phyloP scores from a whole-genome alignment of 2,113 vertebrate species.

The Pteronura brasiliensis region DNA sequence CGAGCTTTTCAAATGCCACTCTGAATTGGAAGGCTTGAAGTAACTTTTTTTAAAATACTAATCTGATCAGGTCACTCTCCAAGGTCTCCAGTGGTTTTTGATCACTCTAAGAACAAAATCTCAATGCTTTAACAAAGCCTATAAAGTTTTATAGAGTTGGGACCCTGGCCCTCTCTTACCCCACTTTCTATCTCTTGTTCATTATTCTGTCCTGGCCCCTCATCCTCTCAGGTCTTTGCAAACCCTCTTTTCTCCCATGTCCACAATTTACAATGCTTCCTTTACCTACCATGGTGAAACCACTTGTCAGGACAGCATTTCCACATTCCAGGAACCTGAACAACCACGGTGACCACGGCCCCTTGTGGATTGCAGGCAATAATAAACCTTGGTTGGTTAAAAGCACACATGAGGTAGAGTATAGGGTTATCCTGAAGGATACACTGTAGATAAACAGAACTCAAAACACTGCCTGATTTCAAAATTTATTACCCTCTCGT shows the following conservation, averaged over 20 bases:
- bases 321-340: not conserved
- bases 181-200: not conserved
- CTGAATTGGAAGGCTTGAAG: too few relatives aligned
- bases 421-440: not conserved
- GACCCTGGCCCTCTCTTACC: not conserved
- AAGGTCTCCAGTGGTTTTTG: too few relatives aligned
- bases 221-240: not conserved
- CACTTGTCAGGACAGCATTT: not conserved
- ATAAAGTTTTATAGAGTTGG: rapidly evolving
- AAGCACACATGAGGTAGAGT: not conserved
- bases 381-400: not conserved
- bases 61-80: too few relatives aligned
- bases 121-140: not conserved
- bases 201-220: not conserved
- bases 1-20: too few relatives aligned
- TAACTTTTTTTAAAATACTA: too few relatives aligned
- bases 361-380: not conserved
- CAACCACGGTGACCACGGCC: not conserved
- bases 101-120: not conserved
- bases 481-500: not conserved
- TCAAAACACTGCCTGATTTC: not conserved
- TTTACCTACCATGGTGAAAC: not conserved
- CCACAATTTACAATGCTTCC: not conserved
- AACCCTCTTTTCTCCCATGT: not conserved
- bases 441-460: not conserved